A percentile compares a stretch with the other conserved stretches of the same genome.
Evolutionary conservation across 2,888 invertebrate species (phyloP).

Genomic region (Lithosia quadra): DNA sequence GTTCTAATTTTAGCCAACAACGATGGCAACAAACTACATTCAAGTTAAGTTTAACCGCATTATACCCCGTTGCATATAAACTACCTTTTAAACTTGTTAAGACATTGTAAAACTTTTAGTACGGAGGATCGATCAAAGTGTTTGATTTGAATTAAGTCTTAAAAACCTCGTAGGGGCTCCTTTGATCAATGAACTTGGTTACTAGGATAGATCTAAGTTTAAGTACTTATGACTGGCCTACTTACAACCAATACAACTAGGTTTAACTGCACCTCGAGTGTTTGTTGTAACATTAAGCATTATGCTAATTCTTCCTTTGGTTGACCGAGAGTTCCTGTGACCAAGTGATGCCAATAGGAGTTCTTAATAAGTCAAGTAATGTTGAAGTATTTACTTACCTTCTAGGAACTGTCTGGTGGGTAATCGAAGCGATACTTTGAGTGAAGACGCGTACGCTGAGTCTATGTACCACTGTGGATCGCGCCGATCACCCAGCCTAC

Average conservation of each 20-base stretch:
- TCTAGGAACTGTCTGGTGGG: conserved; percentile 82
- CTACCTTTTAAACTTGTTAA: neutral
- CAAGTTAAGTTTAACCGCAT: neutral
- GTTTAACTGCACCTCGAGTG: too few species aligned
- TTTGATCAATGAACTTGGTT: too few species aligned
- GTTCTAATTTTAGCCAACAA: conserved; percentile 10
- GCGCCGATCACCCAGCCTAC: conserved; percentile 79
- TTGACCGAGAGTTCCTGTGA: too few species aligned
- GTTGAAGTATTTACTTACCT: conserved; percentile 66
- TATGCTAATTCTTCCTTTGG: too few species aligned
- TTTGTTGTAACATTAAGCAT: too few species aligned
- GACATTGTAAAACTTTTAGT: neutral
- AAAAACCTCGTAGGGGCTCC: too few species aligned
- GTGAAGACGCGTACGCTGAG: conserved; percentile 81
- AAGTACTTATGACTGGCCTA: too few species aligned
- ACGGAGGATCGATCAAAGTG: too few species aligned
- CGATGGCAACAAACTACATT: neutral
- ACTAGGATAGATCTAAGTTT: too few species aligned
- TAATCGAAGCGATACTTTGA: conserved; percentile 80
- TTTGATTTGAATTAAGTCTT: too few species aligned
- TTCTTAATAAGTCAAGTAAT: neutral
- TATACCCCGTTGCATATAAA: neutral
- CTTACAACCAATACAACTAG: too few species aligned
- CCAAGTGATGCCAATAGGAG: too few species aligned
- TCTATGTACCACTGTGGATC: conserved; percentile 84